These are phyloP conservation scores for Galago senegalensis DNA, from an alignment of 2,797 vertebrate genomes.

Conservation along the genomic window DNA sequence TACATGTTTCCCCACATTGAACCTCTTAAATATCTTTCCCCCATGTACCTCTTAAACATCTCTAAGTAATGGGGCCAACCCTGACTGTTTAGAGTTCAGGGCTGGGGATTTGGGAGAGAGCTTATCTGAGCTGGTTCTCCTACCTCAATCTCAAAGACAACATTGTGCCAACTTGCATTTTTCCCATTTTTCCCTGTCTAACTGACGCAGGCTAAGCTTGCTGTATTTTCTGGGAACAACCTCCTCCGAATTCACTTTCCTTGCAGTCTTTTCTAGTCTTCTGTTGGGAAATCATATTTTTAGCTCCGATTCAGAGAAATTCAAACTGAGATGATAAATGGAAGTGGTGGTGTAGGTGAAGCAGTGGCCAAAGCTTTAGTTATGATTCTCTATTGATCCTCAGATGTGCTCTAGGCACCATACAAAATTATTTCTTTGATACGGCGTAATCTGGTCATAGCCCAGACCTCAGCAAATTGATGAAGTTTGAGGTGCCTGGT, in stretches of 20 bases:
- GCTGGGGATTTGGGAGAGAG: background rate
- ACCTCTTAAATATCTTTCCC: no score
- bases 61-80: background rate
- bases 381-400: constrained; percentile 61
- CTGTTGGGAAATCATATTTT: constrained; percentile 65
- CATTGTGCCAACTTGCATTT: background rate
- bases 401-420: constrained; percentile 1
- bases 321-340: constrained; percentile 62
- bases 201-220: background rate
- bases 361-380: constrained; percentile 29
- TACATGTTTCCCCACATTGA: background rate
- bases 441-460: background rate
- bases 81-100: background rate
- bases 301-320: constrained; percentile 29
- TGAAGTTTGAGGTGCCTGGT: background rate
- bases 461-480: background rate
- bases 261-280: constrained; percentile 15
- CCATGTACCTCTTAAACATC: background rate
- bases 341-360: constrained; percentile 23
- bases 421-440: constrained; percentile 36
- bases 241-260: constrained; percentile 56
- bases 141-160: background rate
- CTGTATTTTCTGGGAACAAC: background rate
- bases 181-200: background rate
- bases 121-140: background rate